Conservation (phyloP, 30 jellyfish, hydroid and myxozoan species). For the Calvadosia cruxmelitensis region DNA sequence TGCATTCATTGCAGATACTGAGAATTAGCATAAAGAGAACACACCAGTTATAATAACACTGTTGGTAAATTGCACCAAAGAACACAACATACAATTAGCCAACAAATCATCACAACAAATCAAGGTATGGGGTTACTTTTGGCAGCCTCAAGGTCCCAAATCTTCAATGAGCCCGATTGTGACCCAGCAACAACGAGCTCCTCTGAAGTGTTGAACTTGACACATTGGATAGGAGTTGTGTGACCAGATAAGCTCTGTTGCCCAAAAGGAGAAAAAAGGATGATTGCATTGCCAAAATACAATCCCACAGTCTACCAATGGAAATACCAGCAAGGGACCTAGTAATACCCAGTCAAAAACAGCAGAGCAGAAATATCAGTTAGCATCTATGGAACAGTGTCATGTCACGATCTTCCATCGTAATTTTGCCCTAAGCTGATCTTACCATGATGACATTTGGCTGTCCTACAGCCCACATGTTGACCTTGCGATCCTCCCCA, state of each 20-base stretch:
- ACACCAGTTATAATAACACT: slow-evolving; percentile 1
- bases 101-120: slow-evolving; percentile 2
- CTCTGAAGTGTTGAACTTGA: slow-evolving; percentile 72
- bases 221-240: slow-evolving; percentile 91
- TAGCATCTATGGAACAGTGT: too few relatives aligned
- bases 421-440: too few relatives aligned
- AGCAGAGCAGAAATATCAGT: too few relatives aligned
- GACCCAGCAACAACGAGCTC: slow-evolving; percentile 97
- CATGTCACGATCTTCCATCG: too few relatives aligned
- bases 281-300: neutral
- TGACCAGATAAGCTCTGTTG: slow-evolving; percentile 93
- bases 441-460: slow-evolving; percentile 92
- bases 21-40: neutral
- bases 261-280: neutral
- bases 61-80: neutral
- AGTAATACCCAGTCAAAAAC: too few relatives aligned
- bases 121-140: slow-evolving; percentile 46
- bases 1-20: neutral
- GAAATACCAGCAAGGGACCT: neutral
- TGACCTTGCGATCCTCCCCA: slow-evolving; percentile 94
- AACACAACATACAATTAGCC: neutral
- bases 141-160: slow-evolving; percentile 97
- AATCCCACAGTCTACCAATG: too few relatives aligned
- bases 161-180: slow-evolving; percentile 83
- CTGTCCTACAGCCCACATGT: slow-evolving; percentile 98